phyloP scores from a whole-genome alignment of 2,797 vertebrate genomes.

The Gephyroberyx darwinii region DNA sequence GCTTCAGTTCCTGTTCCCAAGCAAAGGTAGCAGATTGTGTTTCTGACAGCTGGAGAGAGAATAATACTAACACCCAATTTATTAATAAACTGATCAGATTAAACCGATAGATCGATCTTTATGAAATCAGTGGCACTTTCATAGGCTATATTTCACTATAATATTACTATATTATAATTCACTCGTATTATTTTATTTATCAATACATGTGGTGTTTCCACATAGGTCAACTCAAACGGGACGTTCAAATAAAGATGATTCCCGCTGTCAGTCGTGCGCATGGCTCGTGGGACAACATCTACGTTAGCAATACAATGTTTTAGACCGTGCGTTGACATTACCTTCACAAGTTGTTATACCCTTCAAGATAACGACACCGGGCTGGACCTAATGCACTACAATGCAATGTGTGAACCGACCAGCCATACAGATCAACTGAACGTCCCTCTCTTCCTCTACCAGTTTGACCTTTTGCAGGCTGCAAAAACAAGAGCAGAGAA shows the following conservation, averaged over 20 bases:
- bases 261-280: not conserved
- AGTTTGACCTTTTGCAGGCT: slow-evolving; percentile 16
- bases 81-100: not conserved
- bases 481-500: not conserved
- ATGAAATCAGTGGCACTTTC: too few relatives aligned
- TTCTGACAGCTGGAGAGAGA: not conserved
- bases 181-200: too few relatives aligned
- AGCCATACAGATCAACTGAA: not conserved
- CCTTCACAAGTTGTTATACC: not conserved
- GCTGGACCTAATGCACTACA: not conserved
- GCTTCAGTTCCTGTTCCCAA: not conserved
- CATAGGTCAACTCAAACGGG: not conserved
- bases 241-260: not conserved
- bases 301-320: not conserved
- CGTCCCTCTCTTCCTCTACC: not conserved
- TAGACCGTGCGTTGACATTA: not conserved
- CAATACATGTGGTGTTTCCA: too few relatives aligned
- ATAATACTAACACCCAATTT: not conserved
- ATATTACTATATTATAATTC: too few relatives aligned
- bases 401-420: not conserved
- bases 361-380: not conserved
- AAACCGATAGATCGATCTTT: not conserved
- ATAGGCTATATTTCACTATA: too few relatives aligned
- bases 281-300: not conserved
- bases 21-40: not conserved